Percentiles rank a stretch among this genome's conserved stretches.
These are phyloP conservation scores for Troides aeacus DNA, from an alignment of 2,888 invertebrate genomes.

Conservation along the genomic window DNA sequence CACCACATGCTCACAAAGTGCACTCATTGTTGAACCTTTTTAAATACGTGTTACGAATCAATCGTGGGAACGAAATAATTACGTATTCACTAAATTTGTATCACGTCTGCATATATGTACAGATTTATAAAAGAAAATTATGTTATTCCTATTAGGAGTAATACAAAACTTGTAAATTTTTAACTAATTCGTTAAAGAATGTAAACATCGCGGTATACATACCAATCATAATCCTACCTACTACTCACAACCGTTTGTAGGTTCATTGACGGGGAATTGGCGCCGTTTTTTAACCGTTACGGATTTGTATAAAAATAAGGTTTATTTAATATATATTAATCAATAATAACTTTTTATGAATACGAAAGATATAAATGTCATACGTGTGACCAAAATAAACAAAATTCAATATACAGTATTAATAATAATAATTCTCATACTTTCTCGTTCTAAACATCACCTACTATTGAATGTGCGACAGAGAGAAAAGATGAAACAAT, in stretches of 20 bases:
- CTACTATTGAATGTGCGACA: constrained; percentile 40
- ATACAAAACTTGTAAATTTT: neutral
- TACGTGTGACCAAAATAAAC: constrained; percentile 20
- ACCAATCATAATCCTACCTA: constrained; percentile 25
- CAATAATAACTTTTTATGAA: no score
- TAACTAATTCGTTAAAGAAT: constrained; percentile 16
- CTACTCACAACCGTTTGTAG: constrained; percentile 40
- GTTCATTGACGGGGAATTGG: constrained; percentile 55
- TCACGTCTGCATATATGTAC: neutral
- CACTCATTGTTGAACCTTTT: constrained; percentile 72
- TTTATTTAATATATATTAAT: neutral
- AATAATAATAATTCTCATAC: constrained; percentile 47
- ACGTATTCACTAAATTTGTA: neutral
- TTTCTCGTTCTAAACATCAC: constrained; percentile 40
- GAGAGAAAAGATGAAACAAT: constrained; percentile 47
- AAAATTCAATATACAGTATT: constrained; percentile 27
- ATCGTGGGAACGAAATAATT: constrained; percentile 64
- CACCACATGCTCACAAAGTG: constrained; percentile 46
- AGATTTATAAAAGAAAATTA: neutral
- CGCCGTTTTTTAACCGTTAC: constrained; percentile 42
- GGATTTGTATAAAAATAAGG: constrained; percentile 14
- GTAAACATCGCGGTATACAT: constrained; percentile 22
- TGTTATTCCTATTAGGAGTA: neutral
- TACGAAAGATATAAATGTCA: constrained; percentile 14
- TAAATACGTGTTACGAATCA: constrained; percentile 67